Percentiles rank a stretch among this genome's conserved stretches.
Conservation (phyloP, 2,888 invertebrate genomes). For the Sminthurinus aureus region DNA sequence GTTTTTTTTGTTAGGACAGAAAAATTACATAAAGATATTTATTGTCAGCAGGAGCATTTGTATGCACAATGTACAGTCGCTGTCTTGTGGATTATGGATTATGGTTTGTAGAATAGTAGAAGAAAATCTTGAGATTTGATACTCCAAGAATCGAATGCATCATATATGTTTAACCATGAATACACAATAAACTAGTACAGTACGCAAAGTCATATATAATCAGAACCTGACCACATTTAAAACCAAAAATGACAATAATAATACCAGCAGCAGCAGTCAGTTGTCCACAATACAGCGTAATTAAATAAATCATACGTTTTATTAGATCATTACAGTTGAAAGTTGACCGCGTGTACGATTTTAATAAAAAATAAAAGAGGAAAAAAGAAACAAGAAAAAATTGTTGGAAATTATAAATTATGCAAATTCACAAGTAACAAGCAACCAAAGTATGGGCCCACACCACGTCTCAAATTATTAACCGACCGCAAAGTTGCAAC, state of each 20-base stretch:
- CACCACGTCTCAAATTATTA: constrained; percentile 22
- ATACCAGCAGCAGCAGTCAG: neutral
- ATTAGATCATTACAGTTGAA: constrained; percentile 24
- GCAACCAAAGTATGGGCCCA: constrained; percentile 24
- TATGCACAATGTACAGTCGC: too few species aligned
- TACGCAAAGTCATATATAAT: neutral
- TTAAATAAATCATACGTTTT: constrained; percentile 32
- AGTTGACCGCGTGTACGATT: neutral
- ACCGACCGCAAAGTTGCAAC: neutral
- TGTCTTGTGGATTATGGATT: too few species aligned
- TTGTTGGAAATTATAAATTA: too few species aligned
- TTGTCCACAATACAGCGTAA: neutral
- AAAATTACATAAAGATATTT: too few species aligned
- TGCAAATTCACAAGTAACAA: neutral
- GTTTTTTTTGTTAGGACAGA: too few species aligned
- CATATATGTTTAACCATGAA: too few species aligned
- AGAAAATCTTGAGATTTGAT: too few species aligned
- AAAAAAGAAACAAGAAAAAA: too few species aligned
- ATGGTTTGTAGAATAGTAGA: too few species aligned
- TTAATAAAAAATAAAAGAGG: neutral
- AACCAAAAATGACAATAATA: too few species aligned
- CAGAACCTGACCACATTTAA: neutral
- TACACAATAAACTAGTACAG: neutral
- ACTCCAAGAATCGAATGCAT: too few species aligned
- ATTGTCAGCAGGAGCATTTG: too few species aligned